Evolutionary conservation across 2,797 vertebrate genomes (phyloP).

Genomic region (Dallia pectoralis): DNA sequence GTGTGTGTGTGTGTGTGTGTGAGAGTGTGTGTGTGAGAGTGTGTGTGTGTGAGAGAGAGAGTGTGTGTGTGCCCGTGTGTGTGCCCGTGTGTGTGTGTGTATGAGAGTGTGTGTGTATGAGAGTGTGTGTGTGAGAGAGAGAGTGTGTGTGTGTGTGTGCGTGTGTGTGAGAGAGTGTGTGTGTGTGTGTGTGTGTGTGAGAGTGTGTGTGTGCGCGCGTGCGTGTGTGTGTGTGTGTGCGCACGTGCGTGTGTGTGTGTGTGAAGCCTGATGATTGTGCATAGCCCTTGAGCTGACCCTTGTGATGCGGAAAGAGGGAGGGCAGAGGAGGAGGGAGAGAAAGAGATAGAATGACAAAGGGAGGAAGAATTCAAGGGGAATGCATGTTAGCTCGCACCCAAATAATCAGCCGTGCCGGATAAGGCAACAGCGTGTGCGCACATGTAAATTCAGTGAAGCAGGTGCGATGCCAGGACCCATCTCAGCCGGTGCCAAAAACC

Average conservation of each 20-base stretch:
- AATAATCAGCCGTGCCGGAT: too few relatives aligned
- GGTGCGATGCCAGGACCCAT: constrained; percentile 13
- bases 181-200: constrained; percentile 13
- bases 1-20: constrained; percentile 19
- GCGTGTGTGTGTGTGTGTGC: constrained; percentile 8
- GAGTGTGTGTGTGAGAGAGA: constrained; percentile 13
- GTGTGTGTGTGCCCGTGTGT: constrained; percentile 25
- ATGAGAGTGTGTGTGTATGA: constrained; percentile 3
- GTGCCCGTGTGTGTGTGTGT: too few relatives aligned
- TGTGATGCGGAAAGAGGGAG: not conserved
- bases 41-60: constrained; percentile 13
- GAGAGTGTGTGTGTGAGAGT: not conserved
- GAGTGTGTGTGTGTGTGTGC: constrained; percentile 23
- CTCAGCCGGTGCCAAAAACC: constrained; percentile 57
- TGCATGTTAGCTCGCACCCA: too few relatives aligned
- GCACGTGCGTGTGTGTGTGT: too few relatives aligned
- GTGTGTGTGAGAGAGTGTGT: constrained; percentile 4
- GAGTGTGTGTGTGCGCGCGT: constrained; percentile 17
- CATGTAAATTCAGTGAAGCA: not conserved
- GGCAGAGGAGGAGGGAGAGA: constrained; percentile 33
- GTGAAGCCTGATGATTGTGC: not conserved
- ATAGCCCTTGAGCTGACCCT: not conserved
- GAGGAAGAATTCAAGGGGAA: constrained; percentile 30
- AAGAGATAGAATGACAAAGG: constrained; percentile 31
- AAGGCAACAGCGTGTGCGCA: not conserved